phyloP scores from a whole-genome alignment of 2,888 invertebrate genomes.

The Epicampocera succincta region DNA sequence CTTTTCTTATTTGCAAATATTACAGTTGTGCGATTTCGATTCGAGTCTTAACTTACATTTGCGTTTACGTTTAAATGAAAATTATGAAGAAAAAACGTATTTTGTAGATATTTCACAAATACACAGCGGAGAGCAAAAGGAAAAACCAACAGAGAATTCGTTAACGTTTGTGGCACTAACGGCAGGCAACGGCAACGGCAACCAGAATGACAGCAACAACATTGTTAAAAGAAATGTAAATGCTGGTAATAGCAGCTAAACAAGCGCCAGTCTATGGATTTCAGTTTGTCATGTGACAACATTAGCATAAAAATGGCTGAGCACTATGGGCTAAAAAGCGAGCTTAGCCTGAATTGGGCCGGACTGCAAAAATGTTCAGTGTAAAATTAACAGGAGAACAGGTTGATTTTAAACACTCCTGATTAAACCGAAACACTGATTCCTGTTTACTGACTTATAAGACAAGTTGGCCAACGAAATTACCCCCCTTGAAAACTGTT shows the following conservation, averaged over 20 bases:
- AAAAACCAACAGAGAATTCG: neutral
- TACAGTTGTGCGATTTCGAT: slow-evolving; percentile 40
- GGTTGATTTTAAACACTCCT: no score
- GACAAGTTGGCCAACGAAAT: no score
- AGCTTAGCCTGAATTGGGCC: no score
- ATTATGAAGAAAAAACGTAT: slow-evolving; percentile 9
- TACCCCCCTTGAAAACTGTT: no score
- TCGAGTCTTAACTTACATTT: slow-evolving; percentile 28
- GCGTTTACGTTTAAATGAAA: neutral
- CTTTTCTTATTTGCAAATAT: slow-evolving; percentile 42
- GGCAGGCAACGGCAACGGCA: slow-evolving; percentile 17
- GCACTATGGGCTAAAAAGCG: neutral
- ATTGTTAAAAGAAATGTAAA: slow-evolving; percentile 41
- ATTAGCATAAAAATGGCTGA: slow-evolving; percentile 44
- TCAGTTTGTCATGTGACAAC: slow-evolving; percentile 59
- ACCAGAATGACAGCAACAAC: slow-evolving; percentile 42
- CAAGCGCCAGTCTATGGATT: slow-evolving; percentile 59
- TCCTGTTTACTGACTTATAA: no score
- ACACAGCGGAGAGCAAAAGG: slow-evolving; percentile 16
- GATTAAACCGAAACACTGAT: no score
- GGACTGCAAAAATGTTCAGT: no score
- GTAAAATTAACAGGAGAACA: no score
- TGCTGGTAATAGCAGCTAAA: slow-evolving; percentile 57
- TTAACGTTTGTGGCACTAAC: slow-evolving; percentile 11
- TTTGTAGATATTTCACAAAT: slow-evolving; percentile 30